Evolutionary conservation across 2,888 invertebrate species (phyloP).

Genomic region (Leucania comma): DNA sequence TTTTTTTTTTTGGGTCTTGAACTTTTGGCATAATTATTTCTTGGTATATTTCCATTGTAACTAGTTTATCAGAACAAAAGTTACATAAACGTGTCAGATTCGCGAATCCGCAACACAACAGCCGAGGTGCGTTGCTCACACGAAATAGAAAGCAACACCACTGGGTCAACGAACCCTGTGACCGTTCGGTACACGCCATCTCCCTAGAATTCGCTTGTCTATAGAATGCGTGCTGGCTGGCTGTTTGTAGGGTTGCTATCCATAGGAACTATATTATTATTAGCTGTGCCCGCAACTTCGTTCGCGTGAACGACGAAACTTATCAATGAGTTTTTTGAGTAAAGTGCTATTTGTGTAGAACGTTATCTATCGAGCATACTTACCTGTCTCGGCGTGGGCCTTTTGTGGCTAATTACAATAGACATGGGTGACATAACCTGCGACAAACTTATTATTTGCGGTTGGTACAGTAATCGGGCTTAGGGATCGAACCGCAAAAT

Average conservation of each 20-base stretch:
- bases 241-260: neutral
- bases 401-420: no score
- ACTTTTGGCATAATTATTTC: constrained; percentile 20
- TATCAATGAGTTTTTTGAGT: no score
- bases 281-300: no score
- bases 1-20: constrained; percentile 21
- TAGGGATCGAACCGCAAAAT: no score
- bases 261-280: no score
- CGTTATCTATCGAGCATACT: no score
- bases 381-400: no score
- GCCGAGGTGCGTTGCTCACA: constrained; percentile 63
- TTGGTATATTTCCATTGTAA: constrained; percentile 12
- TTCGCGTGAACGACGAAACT: no score
- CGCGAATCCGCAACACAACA: constrained; percentile 48
- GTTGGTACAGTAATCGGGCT: no score
- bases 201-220: constrained; percentile 55
- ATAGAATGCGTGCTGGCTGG: constrained; percentile 33
- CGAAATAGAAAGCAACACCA: constrained; percentile 83
- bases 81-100: constrained; percentile 21
- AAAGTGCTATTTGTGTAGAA: no score
- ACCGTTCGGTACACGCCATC: constrained; percentile 65
- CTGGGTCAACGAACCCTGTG: constrained; percentile 74
- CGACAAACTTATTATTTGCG: no score
- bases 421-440: no score
- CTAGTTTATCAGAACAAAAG: constrained; percentile 12